Base-by-base conservation (phyloP, 2,113 vertebrate species). In the Scomber colias region DNA sequence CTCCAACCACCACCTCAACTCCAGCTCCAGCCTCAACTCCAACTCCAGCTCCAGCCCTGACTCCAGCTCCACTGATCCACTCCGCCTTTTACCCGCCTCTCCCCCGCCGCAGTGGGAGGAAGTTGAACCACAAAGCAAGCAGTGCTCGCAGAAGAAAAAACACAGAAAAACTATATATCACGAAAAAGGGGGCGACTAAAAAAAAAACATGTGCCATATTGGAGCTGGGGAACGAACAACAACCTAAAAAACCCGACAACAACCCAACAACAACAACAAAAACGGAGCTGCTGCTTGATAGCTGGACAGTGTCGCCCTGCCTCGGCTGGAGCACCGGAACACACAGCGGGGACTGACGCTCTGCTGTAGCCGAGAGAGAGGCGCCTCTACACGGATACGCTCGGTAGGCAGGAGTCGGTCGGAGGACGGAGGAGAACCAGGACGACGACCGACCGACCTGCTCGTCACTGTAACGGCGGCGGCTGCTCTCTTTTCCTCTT, bases 81-180 rank as follows among this genome's bases (percentile, higher is more conserved):
- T 84, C 90, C 92, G 71, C 3, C 89, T 93, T 90, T 93, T 93
- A 13, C 60, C 0, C 13, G 67, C 73, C 16, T 79, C 85, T 83
- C 80, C 68, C 50, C 50, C 89, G 83, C 88, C 90, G 90, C 91
- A 93, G 90, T 89, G 91, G 87, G 90, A 93, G 92, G 92, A 93
- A 93, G 92, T 92, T 64, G 71, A 84, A 72, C 79, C 80, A 84
- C 81, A 71, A 74, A 78, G 81, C 79, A 16, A 89, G 86, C 77
- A 17, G 55, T 27, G 81, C 75, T 64, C 74, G 19, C 35, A 65
- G 68, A 12, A 24, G 1, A 21, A 27, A 75, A 80, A 73, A 78
- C 0, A 71, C 48, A 10, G 48, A 71, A 82, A 79, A 83, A 81
- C 75, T 19, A 84, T 40, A 40, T 40, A 27, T 27, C 53, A 68